Percentiles rank a stretch among this genome's conserved stretches.
Conservation (phyloP, 2,888 invertebrate species). For the Disparrhopalites patrizii region DNA sequence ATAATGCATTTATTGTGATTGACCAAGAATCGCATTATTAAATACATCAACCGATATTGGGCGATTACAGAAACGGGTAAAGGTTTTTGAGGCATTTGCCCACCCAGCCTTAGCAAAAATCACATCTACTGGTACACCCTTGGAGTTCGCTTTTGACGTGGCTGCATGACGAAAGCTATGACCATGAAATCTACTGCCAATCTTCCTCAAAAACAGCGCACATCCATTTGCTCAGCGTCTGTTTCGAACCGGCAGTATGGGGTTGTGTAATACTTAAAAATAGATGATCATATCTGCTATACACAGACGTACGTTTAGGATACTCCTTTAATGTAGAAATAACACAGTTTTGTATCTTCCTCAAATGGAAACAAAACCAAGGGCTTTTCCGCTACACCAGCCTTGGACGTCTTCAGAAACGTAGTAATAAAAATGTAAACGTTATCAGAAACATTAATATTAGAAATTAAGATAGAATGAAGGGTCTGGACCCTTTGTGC, state of each 20-base stretch:
- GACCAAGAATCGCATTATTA: not conserved
- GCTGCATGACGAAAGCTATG: conserved; percentile 10
- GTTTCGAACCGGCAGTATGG: not conserved
- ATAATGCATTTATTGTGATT: not conserved
- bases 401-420: not conserved
- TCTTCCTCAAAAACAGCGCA: not conserved
- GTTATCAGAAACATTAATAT: not conserved
- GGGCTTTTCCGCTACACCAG: not conserved
- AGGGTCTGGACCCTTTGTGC: conserved; percentile 3
- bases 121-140: not conserved
- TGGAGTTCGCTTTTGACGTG: conserved; percentile 3
- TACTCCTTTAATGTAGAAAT: not conserved
- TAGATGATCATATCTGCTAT: conserved; percentile 3
- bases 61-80: conserved; percentile 9
- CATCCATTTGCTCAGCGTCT: conserved; percentile 9
- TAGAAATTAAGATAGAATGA: not conserved
- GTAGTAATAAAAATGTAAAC: not conserved
- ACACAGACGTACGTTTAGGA: not conserved
- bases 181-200: conserved; percentile 6
- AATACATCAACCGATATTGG: not conserved
- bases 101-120: conserved; percentile 14
- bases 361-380: not conserved
- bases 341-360: not conserved
- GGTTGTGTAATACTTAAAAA: conserved; percentile 10
- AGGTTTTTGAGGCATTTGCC: not conserved